Percentiles rank a stretch among this genome's conserved stretches.
phyloP scores from a whole-genome alignment of 2,113 vertebrate species.

The Percopsis transmontana region DNA sequence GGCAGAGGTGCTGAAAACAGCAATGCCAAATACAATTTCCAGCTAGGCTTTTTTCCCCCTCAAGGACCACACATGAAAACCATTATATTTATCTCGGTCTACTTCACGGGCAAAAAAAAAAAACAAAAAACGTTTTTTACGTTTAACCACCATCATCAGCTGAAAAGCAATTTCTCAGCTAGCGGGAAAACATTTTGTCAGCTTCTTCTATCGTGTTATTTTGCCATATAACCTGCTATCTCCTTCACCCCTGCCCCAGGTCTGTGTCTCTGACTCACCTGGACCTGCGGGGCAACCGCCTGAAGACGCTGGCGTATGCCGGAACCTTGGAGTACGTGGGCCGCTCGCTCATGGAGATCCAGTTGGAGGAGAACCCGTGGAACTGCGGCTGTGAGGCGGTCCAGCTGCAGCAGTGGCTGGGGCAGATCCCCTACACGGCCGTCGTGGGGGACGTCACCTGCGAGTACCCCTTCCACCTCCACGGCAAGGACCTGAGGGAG shows the following conservation, averaged over 20 bases:
- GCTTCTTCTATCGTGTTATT: constrained; percentile 19
- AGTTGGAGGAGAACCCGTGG: constrained; percentile 98
- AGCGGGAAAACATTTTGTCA: constrained; percentile 34
- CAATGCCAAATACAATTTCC: constrained; percentile 34
- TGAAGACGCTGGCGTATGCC: constrained; percentile 92
- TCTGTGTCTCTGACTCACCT: constrained; percentile 96
- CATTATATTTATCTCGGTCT: constrained; percentile 28
- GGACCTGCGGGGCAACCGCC: constrained; percentile 95
- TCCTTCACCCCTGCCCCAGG: constrained; percentile 61
- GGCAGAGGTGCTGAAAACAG: constrained; percentile 32
- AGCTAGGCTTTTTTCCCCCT: constrained; percentile 19
- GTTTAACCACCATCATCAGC: constrained; percentile 4
- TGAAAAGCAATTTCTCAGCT: background rate
- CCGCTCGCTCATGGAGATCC: constrained; percentile 95
- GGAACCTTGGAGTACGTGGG: constrained; percentile 96
- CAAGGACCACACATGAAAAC: constrained; percentile 8
- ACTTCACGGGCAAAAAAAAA: constrained; percentile 34
- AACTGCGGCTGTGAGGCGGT: constrained; percentile 96
- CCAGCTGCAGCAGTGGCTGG: constrained; percentile 93
- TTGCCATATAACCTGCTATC: constrained; percentile 39
- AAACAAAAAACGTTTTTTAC: constrained; percentile 38
- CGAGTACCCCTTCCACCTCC: constrained; percentile 96
- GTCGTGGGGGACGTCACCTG: constrained; percentile 97
- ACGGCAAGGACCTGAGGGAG: constrained; percentile 94
- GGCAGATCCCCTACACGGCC: constrained; percentile 93